These are phyloP conservation scores for Pteropus rufus DNA, from an alignment of 2,797 vertebrate genomes.

Conservation along the genomic window DNA sequence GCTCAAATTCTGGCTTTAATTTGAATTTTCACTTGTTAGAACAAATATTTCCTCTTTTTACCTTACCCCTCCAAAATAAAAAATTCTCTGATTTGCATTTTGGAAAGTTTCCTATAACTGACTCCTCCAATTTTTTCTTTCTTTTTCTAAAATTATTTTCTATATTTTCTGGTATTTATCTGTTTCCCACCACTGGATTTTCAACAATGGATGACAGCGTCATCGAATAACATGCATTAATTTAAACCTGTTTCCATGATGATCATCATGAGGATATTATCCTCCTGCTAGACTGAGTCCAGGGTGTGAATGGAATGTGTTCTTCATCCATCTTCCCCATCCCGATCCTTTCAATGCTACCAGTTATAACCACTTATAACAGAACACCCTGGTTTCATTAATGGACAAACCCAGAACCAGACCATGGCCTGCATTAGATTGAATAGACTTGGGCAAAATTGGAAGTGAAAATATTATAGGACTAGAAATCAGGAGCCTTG, in stretches of 20 bases:
- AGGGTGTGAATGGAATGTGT: not conserved
- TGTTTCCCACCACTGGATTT: not conserved
- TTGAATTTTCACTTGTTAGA: slow-evolving; percentile 56
- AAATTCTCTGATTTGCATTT: slow-evolving; percentile 28
- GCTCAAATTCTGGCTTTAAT: slow-evolving; percentile 47
- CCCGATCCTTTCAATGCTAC: not conserved
- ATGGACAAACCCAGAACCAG: not conserved
- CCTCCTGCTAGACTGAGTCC: not conserved
- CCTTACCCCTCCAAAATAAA: slow-evolving; percentile 53
- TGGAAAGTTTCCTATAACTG: not conserved
- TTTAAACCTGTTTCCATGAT: not conserved
- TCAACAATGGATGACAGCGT: not conserved
- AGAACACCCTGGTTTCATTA: not conserved
- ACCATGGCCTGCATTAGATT: not conserved
- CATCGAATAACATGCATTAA: not conserved
- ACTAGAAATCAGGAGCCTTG: not conserved
- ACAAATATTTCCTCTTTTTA: slow-evolving; percentile 49
- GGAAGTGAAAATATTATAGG: not conserved
- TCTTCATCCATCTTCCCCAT: too few species aligned
- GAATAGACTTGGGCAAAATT: not conserved
- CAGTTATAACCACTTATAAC: not conserved
- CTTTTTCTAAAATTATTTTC: slow-evolving; percentile 3
- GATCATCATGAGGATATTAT: not conserved
- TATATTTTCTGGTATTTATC: not conserved
- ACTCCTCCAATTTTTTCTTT: not conserved